These are phyloP conservation scores for Diprion similis DNA, from an alignment of 1,140 invertebrate genomes.

Conservation along the genomic window DNA sequence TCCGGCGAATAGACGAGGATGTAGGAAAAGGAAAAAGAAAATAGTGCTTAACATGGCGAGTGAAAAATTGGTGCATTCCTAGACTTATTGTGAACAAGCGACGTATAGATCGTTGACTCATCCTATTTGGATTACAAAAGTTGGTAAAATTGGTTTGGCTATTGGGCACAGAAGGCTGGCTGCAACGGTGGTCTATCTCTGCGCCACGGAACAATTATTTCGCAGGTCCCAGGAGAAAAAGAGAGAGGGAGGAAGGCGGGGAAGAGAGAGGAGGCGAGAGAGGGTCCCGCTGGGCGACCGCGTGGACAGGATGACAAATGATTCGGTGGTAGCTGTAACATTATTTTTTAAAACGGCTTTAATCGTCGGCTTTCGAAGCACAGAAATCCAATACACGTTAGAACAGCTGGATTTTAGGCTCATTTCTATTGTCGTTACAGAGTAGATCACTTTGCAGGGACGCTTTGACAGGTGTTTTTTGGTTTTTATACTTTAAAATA, in stretches of 20 bases:
- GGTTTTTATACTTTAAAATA: too few relatives aligned
- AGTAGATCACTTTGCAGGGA: too few relatives aligned
- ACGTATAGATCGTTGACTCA: neutral
- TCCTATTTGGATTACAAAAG: conserved; percentile 3
- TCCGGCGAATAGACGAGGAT: neutral
- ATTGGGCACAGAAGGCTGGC: neutral
- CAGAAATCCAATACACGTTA: neutral
- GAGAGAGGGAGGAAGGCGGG: conserved; percentile 5
- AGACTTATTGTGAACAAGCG: neutral
- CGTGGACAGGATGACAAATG: conserved; percentile 5
- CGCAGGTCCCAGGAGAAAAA: neutral
- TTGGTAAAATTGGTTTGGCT: neutral
- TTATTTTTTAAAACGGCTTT: conserved; percentile 15
- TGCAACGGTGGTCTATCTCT: neutral
- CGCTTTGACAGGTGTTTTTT: too few relatives aligned
- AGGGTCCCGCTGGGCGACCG: conserved; percentile 16
- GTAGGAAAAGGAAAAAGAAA: neutral
- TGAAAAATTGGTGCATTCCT: conserved; percentile 5
- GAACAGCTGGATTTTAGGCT: neutral
- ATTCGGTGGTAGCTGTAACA: conserved; percentile 13
- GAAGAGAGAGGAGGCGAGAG: conserved; percentile 3
- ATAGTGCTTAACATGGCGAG: neutral
- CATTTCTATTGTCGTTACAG: too few relatives aligned
- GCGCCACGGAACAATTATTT: conserved; percentile 4
- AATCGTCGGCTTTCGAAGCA: conserved; percentile 4